A percentile compares a stretch with the other conserved stretches of the same genome.
phyloP scores from a whole-genome alignment of 2,888 invertebrate species.

The Spodoptera picta region DNA sequence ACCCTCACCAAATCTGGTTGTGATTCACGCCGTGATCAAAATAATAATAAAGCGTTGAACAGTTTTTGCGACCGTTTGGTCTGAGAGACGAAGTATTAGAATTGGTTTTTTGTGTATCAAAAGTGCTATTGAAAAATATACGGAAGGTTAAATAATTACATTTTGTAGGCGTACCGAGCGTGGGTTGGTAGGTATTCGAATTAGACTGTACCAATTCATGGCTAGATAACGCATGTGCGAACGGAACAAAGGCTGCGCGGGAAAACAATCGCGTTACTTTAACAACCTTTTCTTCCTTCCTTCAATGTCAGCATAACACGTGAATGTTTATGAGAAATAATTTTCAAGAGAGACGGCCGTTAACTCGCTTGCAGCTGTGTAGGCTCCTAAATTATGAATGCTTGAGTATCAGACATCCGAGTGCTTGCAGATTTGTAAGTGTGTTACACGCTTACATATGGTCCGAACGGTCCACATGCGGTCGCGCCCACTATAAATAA shows the following conservation, averaged over 20 bases:
- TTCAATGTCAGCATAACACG: constrained; percentile 56
- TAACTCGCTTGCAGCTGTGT: constrained; percentile 19
- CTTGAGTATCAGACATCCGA: constrained; percentile 20
- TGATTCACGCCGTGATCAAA: constrained; percentile 86
- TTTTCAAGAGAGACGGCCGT: constrained; percentile 25
- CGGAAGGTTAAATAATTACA: constrained; percentile 78
- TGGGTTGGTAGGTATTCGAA: constrained; percentile 63
- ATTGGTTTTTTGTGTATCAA: constrained; percentile 72
- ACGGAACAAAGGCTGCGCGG: constrained; percentile 56
- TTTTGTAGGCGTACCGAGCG: constrained; percentile 69
- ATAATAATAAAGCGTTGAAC: constrained; percentile 85
- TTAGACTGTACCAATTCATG: constrained; percentile 55
- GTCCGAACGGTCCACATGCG: constrained; percentile 67
- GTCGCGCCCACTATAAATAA: constrained; percentile 67
- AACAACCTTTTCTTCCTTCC: constrained; percentile 61
- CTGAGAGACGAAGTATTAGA: constrained; percentile 74
- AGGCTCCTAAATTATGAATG: constrained; percentile 24
- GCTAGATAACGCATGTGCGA: constrained; percentile 62
- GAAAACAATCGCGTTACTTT: constrained; percentile 64
- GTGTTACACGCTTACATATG: constrained; percentile 60
- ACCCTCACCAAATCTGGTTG: constrained; percentile 87
- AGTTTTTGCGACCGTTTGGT: constrained; percentile 85
- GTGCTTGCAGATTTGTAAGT: constrained; percentile 40
- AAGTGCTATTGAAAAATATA: constrained; percentile 72
- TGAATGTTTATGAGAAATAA: constrained; percentile 31